Percentiles rank a stretch among this genome's conserved stretches.
These are phyloP conservation scores for Chaenogobius annularis DNA, from an alignment of 2,113 vertebrate species.

Conservation along the genomic window DNA sequence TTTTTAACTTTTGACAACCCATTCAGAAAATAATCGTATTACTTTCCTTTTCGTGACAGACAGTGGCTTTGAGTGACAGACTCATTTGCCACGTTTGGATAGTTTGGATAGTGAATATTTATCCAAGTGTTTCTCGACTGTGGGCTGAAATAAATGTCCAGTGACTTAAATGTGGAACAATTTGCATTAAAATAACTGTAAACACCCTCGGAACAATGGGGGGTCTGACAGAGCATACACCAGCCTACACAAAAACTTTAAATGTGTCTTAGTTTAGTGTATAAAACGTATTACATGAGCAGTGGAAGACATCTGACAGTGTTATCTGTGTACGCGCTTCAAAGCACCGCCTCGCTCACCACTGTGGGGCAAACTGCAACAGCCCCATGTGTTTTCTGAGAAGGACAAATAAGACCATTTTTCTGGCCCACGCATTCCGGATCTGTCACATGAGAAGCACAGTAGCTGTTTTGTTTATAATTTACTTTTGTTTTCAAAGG, in stretches of 20 bases:
- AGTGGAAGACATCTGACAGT: constrained; percentile 41
- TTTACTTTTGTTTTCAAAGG: constrained; percentile 21
- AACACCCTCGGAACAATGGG: constrained; percentile 21
- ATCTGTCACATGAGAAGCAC: constrained; percentile 43
- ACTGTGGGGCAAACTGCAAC: constrained; percentile 28
- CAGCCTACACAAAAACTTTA: constrained; percentile 48
- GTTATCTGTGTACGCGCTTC: constrained; percentile 39
- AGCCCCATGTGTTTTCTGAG: constrained; percentile 42
- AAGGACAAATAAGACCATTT: constrained; percentile 34
- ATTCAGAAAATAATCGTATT: constrained; percentile 51
- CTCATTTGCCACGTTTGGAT: constrained; percentile 65
- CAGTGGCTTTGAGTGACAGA: constrained; percentile 71
- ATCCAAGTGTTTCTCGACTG: constrained; percentile 72
- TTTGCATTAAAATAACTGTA: constrained; percentile 57
- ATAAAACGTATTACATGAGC: constrained; percentile 25
- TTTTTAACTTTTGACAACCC: constrained; percentile 38
- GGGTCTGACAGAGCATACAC: constrained; percentile 36
- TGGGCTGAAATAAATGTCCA: constrained; percentile 61
- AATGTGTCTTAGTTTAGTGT: constrained; percentile 25
- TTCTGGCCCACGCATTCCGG: constrained; percentile 22
- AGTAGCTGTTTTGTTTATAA: constrained; percentile 23
- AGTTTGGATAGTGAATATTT: constrained; percentile 75
- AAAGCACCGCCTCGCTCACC: constrained; percentile 25
- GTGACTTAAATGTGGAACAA: constrained; percentile 52
- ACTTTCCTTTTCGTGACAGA: constrained; percentile 36